phyloP scores from a whole-genome alignment of 2,797 vertebrate species.

The Mallotus villosus region DNA sequence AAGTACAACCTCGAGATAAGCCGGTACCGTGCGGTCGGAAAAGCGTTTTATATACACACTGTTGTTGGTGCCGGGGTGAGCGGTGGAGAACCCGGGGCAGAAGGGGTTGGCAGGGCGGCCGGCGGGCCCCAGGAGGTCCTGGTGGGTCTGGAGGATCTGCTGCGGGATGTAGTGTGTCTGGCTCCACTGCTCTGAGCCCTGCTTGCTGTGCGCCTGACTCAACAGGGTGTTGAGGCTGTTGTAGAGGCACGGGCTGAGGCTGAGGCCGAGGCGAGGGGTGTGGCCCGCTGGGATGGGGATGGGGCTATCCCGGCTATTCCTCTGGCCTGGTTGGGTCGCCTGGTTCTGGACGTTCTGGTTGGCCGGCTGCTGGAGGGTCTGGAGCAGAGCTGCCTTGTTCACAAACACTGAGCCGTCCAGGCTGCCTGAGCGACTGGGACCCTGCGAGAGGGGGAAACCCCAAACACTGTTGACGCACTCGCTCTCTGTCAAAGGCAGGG shows the following conservation, averaged over 20 bases:
- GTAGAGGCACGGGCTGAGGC: constrained; percentile 69
- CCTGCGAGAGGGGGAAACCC: constrained; percentile 56
- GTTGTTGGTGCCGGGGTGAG: constrained; percentile 40
- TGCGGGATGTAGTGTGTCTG: constrained; percentile 37
- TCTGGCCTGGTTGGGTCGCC: constrained; percentile 9
- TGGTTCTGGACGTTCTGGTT: constrained; percentile 57
- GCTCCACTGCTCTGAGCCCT: constrained; percentile 31
- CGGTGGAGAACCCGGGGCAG: constrained; percentile 38
- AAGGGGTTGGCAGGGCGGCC: constrained; percentile 42
- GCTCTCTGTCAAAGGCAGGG: no score
- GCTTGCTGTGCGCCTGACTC: constrained; percentile 62
- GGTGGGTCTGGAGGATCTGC: constrained; percentile 44
- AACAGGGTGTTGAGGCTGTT: constrained; percentile 74
- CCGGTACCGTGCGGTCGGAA: neutral
- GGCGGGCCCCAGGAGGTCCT: constrained; percentile 29
- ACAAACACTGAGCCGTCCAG: constrained; percentile 73
- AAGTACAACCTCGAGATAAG: no score
- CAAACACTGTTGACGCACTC: no score
- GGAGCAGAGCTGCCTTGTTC: constrained; percentile 74
- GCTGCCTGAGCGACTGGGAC: constrained; percentile 73
- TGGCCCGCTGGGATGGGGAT: constrained; percentile 16
- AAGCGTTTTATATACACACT: constrained; percentile 14
- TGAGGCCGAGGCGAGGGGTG: constrained; percentile 40
- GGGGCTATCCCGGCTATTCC: constrained; percentile 42
- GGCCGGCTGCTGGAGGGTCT: constrained; percentile 65